phyloP scores from a whole-genome alignment of 2,797 vertebrate species.

The Pangasius macronema region DNA sequence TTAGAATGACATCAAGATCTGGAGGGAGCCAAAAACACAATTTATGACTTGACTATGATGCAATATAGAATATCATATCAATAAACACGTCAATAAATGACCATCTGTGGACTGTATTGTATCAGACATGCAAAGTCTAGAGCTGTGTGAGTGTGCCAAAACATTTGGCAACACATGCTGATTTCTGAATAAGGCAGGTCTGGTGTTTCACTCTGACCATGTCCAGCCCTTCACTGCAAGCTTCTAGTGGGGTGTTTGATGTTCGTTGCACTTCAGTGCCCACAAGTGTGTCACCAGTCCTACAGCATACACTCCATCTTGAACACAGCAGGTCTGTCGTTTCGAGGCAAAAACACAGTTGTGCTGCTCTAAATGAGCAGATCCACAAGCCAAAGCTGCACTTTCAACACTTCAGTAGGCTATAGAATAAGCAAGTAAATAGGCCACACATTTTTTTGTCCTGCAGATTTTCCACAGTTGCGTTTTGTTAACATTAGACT shows the following conservation, averaged over 20 bases:
- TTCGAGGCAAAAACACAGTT: not conserved
- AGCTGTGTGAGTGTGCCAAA: conserved; percentile 18
- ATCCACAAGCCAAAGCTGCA: not conserved
- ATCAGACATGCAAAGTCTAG: conserved; percentile 18
- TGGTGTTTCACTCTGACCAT: conserved; percentile 9
- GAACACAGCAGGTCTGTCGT: not conserved
- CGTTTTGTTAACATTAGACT: not conserved
- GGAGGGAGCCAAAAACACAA: not conserved
- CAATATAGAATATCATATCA: conserved; percentile 33
- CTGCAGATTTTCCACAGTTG: no score
- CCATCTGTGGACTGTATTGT: conserved; percentile 16
- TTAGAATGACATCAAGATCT: conserved; percentile 18
- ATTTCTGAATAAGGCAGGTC: conserved; percentile 24
- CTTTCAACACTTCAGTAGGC: not conserved
- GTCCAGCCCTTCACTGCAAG: not conserved
- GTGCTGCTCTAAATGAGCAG: not conserved
- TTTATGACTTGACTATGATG: conserved; percentile 21
- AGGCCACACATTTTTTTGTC: not conserved
- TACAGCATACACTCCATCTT: not conserved
- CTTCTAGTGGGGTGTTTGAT: not conserved
- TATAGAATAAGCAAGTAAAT: not conserved
- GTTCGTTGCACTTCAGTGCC: not conserved
- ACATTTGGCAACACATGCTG: conserved; percentile 21
- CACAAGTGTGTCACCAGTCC: conserved; percentile 8
- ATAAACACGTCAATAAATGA: conserved; percentile 39